Percentiles rank a stretch among this genome's conserved stretches.
Evolutionary conservation across 2,113 vertebrate genomes (phyloP).

Genomic region (Zeus faber): DNA sequence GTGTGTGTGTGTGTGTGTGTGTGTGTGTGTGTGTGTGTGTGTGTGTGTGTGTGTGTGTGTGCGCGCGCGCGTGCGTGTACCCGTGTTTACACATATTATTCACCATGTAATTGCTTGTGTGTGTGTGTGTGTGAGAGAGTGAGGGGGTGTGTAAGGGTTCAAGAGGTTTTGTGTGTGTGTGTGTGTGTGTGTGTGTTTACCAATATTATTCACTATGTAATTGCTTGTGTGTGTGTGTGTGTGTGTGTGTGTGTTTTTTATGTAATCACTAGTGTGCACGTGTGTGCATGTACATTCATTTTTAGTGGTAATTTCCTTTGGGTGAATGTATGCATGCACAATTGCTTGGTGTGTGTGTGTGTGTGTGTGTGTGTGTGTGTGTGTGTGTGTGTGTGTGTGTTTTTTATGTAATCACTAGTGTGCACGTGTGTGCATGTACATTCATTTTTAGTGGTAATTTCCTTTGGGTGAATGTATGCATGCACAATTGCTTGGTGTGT

Average conservation of each 20-base stretch:
- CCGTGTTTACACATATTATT: too few relatives aligned
- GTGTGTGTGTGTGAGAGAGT: not conserved
- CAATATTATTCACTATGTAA: not conserved
- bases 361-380: not conserved
- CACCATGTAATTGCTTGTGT: too few relatives aligned
- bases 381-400: not conserved
- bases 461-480: not conserved
- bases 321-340: too few relatives aligned
- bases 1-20: not conserved
- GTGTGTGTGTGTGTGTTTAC: not conserved
- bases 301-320: too few relatives aligned
- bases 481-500: slow-evolving; percentile 4
- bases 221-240: not conserved
- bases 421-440: not conserved
- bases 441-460: not conserved
- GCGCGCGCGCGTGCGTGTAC: not conserved
- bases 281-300: too few relatives aligned
- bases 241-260: not conserved
- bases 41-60: slow-evolving; percentile 8
- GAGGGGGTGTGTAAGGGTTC: not conserved
- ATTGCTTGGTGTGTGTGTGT: not conserved
- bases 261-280: too few relatives aligned
- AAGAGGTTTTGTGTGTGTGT: not conserved
- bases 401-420: not conserved
- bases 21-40: slow-evolving; percentile 1